These are phyloP conservation scores for Sylvietta virens DNA, from an alignment of 2,113 vertebrate genomes.

Conservation along the genomic window DNA sequence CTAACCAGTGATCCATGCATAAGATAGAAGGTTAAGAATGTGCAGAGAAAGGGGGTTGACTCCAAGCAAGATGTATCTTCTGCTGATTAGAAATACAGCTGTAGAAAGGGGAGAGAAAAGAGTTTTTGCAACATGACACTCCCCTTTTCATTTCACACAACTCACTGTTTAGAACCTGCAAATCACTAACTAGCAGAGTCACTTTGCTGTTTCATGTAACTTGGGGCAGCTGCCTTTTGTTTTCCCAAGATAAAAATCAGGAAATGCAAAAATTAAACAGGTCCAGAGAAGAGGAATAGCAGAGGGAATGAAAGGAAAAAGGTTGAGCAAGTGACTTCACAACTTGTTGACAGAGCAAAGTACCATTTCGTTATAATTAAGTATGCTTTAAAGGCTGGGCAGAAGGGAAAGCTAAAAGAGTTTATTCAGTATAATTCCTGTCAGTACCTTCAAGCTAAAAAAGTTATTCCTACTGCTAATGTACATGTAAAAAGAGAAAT, in stretches of 20 bases:
- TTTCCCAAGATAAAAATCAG: conserved; percentile 76
- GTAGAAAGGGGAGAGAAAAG: conserved; percentile 71
- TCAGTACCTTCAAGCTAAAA: background rate
- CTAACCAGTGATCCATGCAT: conserved; percentile 99
- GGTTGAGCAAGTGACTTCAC: conserved; percentile 45
- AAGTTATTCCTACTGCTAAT: background rate
- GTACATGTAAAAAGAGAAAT: background rate
- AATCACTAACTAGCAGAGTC: conserved; percentile 51
- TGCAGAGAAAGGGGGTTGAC: conserved; percentile 84
- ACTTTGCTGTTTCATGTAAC: conserved; percentile 63
- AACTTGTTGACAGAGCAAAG: conserved; percentile 58
- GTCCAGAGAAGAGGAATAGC: conserved; percentile 52
- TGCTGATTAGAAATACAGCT: conserved; percentile 94
- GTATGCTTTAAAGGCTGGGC: background rate
- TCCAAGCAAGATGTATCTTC: conserved; percentile 92
- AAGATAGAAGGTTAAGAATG: conserved; percentile 94
- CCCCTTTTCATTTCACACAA: conserved; percentile 50
- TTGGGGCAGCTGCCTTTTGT: conserved; percentile 72
- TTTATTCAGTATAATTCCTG: background rate
- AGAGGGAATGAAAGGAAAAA: conserved; percentile 31
- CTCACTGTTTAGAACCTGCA: conserved; percentile 45
- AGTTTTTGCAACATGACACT: conserved; percentile 50
- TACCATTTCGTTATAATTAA: conserved; percentile 25
- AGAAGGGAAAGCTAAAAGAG: background rate
- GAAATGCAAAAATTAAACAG: conserved; percentile 72